Base-by-base conservation (phyloP, 2,888 invertebrate genomes). In the Drosophila macrospina region DNA sequence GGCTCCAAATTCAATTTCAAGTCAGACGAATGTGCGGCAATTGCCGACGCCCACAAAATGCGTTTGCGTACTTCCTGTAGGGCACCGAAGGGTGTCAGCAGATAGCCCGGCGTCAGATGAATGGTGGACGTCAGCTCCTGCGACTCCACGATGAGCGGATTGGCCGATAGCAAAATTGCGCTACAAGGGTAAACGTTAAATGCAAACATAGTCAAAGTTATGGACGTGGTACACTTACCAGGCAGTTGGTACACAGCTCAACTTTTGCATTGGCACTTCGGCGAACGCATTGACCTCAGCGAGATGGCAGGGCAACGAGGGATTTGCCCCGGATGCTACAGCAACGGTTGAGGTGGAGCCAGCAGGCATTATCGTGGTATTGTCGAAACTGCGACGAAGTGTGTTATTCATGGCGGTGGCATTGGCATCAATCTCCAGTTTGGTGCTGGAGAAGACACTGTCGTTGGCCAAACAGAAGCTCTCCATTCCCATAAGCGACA, bases 401-500 rank as follows among this genome's bases (percentile, higher is more conserved):
- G 73, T 78, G 48, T 68, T 78, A 45, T 72, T 89, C n/a, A 83
- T 39, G 4, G 34, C 16, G 16, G 72, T 80, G 8, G 50, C 34
- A 16, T 82, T 90, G 34, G 83, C 77, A 66, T 91, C 91, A 28
- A 91, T 86, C 63, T 92, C 92, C 36, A 92, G 70, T 65, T 89
- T 90, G 37, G 92, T 92, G 76, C 92, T 92, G 56, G 91, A 91
- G 56, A 92, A 86, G 6, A 91, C 85, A 61, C 87, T 91, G 55
- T 88, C 89, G 16, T 82, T 80, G 66, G 79, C 78, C 59, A 86
- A 32, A 26, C 71, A 73, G 61, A 90, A 90, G 47, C 86, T 88
- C 6, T 89, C 89, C 56, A 61, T 56, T 8, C 81, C 80, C 59
- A 88, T 26, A 10, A 80, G 28, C 1, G 87, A 85, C 60, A 81